phyloP scores from a whole-genome alignment of 2,113 vertebrate genomes.

The Ivindomyrus marchei region DNA sequence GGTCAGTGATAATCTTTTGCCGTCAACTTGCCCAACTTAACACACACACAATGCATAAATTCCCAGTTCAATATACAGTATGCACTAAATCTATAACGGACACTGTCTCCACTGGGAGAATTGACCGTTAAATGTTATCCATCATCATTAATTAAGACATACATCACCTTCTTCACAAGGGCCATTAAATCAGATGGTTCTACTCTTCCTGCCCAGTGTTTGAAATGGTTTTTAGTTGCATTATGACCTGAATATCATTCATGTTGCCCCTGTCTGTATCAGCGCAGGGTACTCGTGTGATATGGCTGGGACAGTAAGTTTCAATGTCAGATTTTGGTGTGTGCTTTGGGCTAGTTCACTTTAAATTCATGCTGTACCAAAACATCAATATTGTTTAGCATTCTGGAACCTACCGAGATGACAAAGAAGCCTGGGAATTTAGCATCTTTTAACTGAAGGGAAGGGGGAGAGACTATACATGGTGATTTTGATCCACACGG shows the following conservation, averaged over 20 bases:
- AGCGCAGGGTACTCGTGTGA: conserved; percentile 45
- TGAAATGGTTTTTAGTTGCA: conserved; percentile 35
- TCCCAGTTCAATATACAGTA: conserved; percentile 45
- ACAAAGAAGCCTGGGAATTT: background rate
- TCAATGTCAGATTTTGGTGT: conserved; percentile 34
- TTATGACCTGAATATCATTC: conserved; percentile 47
- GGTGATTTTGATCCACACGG: background rate
- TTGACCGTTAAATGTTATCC: conserved; percentile 58
- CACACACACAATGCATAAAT: conserved; percentile 34
- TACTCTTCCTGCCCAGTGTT: conserved; percentile 44
- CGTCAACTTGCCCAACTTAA: background rate
- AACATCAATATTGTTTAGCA: background rate
- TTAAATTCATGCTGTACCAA: conserved; percentile 40
- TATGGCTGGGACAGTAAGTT: conserved; percentile 30
- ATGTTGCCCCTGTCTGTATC: conserved; percentile 54
- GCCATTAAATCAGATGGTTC: conserved; percentile 55
- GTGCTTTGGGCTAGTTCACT: conserved; percentile 40
- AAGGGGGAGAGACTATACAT: background rate
- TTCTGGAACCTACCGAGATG: background rate
- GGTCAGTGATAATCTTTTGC: background rate
- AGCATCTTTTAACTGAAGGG: background rate
- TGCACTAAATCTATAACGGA: conserved; percentile 43
- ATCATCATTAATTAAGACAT: conserved; percentile 60
- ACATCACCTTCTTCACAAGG: conserved; percentile 49
- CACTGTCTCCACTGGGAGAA: conserved; percentile 46